Conservation (phyloP, 2,797 vertebrate genomes). For the Gymnodraco acuticeps region DNA sequence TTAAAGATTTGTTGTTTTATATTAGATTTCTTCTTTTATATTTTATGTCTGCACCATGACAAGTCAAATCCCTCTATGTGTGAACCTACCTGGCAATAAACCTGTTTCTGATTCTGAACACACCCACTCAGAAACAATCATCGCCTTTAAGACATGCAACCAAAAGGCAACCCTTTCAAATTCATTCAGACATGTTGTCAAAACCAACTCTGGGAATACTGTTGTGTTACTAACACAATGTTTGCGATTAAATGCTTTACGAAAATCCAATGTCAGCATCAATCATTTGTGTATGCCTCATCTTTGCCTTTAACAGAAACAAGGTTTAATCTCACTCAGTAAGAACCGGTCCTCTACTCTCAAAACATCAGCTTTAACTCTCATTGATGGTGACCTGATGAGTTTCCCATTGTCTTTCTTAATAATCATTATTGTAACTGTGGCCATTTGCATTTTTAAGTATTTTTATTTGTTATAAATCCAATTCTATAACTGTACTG, state of each 20-base stretch:
- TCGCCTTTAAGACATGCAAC: too few species aligned
- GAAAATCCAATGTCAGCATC: not conserved
- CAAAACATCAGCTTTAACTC: constrained; percentile 7
- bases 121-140: not conserved
- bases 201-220: not conserved
- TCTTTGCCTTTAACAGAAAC: not conserved
- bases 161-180: not conserved
- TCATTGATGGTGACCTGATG: constrained; percentile 15
- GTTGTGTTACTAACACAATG: not conserved
- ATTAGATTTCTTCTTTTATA: too few species aligned
- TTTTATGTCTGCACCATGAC: too few species aligned
- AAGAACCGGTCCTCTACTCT: not conserved
- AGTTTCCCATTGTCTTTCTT: constrained; percentile 23
- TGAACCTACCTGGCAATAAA: too few species aligned
- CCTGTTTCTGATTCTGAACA: not conserved
- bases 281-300: not conserved
- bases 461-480: constrained; percentile 29
- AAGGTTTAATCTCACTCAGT: not conserved
- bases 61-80: too few species aligned
- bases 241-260: too few species aligned
- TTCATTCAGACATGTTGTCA: not conserved
- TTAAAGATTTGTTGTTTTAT: too few species aligned
- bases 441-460: not conserved
- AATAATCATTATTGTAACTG: not conserved
- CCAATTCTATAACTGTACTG: constrained; percentile 26